A percentile compares a stretch with the other conserved stretches of the same genome.
These are phyloP conservation scores for Hypomecis punctinalis DNA, from an alignment of 2,888 invertebrate species.

Conservation along the genomic window DNA sequence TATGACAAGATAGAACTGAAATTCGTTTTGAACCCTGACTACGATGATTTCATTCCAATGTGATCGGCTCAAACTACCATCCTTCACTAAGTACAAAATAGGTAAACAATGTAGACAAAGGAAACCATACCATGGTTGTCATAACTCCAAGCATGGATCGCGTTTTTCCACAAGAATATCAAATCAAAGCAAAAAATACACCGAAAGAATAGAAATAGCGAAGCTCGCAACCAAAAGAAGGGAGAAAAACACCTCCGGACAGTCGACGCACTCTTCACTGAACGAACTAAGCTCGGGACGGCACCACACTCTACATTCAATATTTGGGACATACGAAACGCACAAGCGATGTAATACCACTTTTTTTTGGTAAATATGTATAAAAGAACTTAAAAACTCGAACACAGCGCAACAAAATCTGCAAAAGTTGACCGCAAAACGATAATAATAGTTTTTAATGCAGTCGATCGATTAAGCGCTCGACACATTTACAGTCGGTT, in stretches of 20 bases:
- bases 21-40: constrained; percentile 30
- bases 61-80: constrained; percentile 65
- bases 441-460: constrained; percentile 80
- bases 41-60: constrained; percentile 54
- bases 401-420: constrained; percentile 72
- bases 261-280: constrained; percentile 77
- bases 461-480: constrained; percentile 80
- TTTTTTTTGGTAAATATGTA: constrained; percentile 51
- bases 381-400: constrained; percentile 59
- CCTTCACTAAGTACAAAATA: constrained; percentile 68
- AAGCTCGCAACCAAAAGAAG: constrained; percentile 76
- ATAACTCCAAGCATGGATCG: constrained; percentile 85
- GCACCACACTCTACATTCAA: constrained; percentile 61
- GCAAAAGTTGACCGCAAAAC: constrained; percentile 70
- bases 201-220: constrained; percentile 61
- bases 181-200: constrained; percentile 67
- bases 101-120: constrained; percentile 79
- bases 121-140: constrained; percentile 85
- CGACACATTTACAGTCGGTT: constrained; percentile 66
- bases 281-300: constrained; percentile 81
- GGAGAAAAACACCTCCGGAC: constrained; percentile 71
- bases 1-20: constrained; percentile 32
- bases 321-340: constrained; percentile 53
- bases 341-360: constrained; percentile 58
- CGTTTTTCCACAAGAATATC: constrained; percentile 77